Base-by-base conservation (phyloP, 1,140 invertebrate species). In the Drosophila pruinosa region DNA sequence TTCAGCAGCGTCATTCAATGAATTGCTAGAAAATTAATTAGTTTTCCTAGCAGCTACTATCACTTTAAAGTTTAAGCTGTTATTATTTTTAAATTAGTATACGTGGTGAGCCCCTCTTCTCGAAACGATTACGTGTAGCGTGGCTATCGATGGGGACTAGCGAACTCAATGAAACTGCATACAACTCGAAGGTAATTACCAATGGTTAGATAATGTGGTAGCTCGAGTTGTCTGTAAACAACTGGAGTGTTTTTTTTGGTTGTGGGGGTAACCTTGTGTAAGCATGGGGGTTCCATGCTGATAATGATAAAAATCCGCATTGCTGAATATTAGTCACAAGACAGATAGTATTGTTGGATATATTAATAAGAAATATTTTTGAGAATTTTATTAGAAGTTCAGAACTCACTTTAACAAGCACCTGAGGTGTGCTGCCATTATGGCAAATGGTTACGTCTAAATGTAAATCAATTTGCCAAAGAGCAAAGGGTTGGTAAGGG, bases 391-490 rank as follows among this genome's bases (percentile, higher is more conserved):
- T 45, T 21, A 45, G 17, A 15, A 41, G 17, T n/a, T n/a, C n/a
- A n/a, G n/a, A n/a, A n/a, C n/a, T n/a, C n/a, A 19, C 19, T 19
- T 41, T 41, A 41, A 17, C 38, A 10, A 41, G 38, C 15, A 41
- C 36, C 76, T 78, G 47, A 83, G 79, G 77, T 80, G 80, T 52
- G 61, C 41, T 56, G 56, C n/a, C 50, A 52, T 71, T 67, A 68
- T 73, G 81, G 57, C 73, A 85, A 85, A 80, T 86, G 62, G 75
- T 72, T 67, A 22, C 52, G 53, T 76, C 77, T 80, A 80, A 67
- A 78, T 59, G 77, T 76, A 86, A 79, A 86, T 86, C 69, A 71
- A 63, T 85, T 85, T 73, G 57, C 28, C 14, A 48, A 28, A 12
- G 10, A 10, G 45, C 24, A 43, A 56, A 36, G 41, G 39, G 15